Evolutionary conservation across 1,140 invertebrate genomes (phyloP).

Genomic region (Drosophila bipectinata): DNA sequence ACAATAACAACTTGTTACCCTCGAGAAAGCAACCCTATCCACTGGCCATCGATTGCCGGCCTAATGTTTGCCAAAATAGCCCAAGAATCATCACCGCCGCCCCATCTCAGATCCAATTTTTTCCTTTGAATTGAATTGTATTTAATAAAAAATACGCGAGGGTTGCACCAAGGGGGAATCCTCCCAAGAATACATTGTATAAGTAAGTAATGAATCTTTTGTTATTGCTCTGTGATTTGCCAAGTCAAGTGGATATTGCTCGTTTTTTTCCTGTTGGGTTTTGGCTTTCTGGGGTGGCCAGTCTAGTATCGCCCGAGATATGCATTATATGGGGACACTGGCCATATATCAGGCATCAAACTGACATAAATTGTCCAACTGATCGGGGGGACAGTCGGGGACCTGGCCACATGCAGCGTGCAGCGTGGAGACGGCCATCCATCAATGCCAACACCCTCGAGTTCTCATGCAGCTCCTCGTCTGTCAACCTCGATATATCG

Average conservation of each 20-base stretch:
- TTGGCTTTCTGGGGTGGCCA: conserved; percentile 5
- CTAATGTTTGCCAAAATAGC: conserved; percentile 69
- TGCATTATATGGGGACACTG: conserved; percentile 14
- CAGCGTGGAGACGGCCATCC: conserved; percentile 52
- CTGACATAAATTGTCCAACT: conserved; percentile 74
- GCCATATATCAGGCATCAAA: conserved; percentile 68
- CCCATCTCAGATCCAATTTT: conserved; percentile 8
- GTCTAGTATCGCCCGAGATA: conserved; percentile 55
- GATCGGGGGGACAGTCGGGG: conserved; percentile 15
- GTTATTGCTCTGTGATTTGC: conserved; percentile 72
- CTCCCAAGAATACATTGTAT: conserved; percentile 40
- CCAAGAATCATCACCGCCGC: conserved; percentile 41
- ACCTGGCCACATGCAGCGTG: conserved; percentile 1
- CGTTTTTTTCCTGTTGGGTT: conserved; percentile 1
- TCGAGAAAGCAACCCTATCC: conserved; percentile 10
- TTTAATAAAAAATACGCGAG: conserved; percentile 74
- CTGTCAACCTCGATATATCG: conserved; percentile 64
- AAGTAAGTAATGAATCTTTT: conserved; percentile 78
- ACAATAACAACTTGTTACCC: conserved; percentile 75
- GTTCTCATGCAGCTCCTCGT: conserved; percentile 37
- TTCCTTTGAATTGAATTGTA: conserved; percentile 72
- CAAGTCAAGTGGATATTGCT: conserved; percentile 67
- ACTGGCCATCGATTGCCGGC: conserved; percentile 30
- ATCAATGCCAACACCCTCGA: conserved; percentile 74
- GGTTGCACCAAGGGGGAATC: conserved; percentile 43